Base-by-base conservation (phyloP, 2,797 vertebrate species). In the Sebastes minor region DNA sequence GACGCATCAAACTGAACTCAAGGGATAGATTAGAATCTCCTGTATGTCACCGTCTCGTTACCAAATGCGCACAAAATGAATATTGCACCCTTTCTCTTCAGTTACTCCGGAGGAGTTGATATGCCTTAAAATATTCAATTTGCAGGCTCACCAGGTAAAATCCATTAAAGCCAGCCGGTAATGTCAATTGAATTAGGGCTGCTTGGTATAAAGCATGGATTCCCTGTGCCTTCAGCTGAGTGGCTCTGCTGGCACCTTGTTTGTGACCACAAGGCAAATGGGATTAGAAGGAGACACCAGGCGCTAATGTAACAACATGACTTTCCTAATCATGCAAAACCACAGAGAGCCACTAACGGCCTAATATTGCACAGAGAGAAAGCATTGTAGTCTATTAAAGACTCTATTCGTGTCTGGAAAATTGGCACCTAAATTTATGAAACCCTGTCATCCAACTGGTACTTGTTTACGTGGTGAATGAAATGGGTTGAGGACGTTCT, bases 131-230 rank as follows among this genome's bases (percentile, higher is more conserved):
- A 93, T 92, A 91, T 92, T 91, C 86, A 90, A 88, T 95, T 93
- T 94, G 80, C 84, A 80, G 81, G 66, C 90, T 90, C 87, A 80
- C 87, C 89, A 91, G 91, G 91, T 94, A 91, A 93, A 95, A 94
- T 80, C 90, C 89, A 94, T 92, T 94, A 92, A 85, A 89, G 80
- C 64, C 83, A 88, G 89, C 81, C 86, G 75, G 84, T 89, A 82
- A 90, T 85, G 86, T 92, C 90, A 85, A 91, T 91, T 90, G 87
- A 93, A 94, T 95, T 93, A 91, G 81, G 83, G 71, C 73, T 80
- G 84, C 78, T 85, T 76, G 25, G 49, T 83, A 80, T 77, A 86
- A 88, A 88, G 88, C 86, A 84, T 81, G 77, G 82, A 81, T 83
- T 88, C 85, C 60, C 79, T 78, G 60, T 82, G 89, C 90, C 78